Evolutionary conservation across 2,888 invertebrate genomes (phyloP).

Genomic region (Neoaliturus tenellus): DNA sequence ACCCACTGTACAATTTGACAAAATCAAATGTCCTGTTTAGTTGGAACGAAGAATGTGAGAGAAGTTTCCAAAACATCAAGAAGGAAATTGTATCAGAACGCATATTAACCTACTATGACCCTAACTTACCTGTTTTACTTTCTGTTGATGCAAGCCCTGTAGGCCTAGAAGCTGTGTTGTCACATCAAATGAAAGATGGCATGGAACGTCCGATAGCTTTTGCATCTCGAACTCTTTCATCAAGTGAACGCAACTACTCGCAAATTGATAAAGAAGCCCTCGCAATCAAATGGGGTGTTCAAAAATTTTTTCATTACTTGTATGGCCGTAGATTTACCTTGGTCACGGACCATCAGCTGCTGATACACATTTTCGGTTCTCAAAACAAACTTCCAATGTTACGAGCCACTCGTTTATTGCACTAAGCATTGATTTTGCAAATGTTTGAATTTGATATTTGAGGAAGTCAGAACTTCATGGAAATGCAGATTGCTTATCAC

Average conservation of each 20-base stretch:
- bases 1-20: no score
- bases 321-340: slow-evolving; percentile 69
- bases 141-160: slow-evolving; percentile 69
- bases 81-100: no score
- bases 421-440: not conserved
- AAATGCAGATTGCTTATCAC: no score
- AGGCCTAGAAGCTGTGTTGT: slow-evolving; percentile 69
- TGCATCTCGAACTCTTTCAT: slow-evolving; percentile 69
- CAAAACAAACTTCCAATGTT: not conserved
- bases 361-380: not conserved
- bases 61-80: no score
- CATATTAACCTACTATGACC: slow-evolving; percentile 65
- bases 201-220: slow-evolving; percentile 70
- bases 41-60: no score
- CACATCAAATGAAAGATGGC: slow-evolving; percentile 68
- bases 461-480: no score
- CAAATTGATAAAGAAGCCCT: slow-evolving; percentile 71
- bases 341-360: slow-evolving; percentile 69
- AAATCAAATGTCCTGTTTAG: no score
- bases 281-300: slow-evolving; percentile 69
- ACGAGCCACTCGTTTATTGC: not conserved
- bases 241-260: slow-evolving; percentile 69
- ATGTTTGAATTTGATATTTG: not conserved
- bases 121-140: slow-evolving; percentile 65
- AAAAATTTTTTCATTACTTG: slow-evolving; percentile 70